phyloP scores from a whole-genome alignment of 2,797 vertebrate species.

The Nothura maculosa region DNA sequence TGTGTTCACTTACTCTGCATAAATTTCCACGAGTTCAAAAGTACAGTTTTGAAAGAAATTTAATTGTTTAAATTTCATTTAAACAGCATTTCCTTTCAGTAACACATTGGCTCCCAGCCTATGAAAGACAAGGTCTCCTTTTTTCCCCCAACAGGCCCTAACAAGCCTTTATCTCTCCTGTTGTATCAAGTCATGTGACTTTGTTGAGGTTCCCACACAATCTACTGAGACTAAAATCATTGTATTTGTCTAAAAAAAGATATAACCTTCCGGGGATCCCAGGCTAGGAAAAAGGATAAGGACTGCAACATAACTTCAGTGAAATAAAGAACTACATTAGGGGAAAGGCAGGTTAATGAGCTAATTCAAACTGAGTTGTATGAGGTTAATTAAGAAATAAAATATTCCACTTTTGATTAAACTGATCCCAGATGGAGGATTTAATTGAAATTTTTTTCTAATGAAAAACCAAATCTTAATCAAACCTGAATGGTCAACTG shows the following conservation, averaged over 20 bases:
- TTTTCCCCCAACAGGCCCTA: constrained; percentile 17
- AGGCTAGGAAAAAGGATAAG: background rate
- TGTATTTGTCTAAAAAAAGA: constrained; percentile 47
- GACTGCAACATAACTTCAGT: background rate
- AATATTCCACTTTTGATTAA: constrained; percentile 50
- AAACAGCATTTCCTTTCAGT: constrained; percentile 63
- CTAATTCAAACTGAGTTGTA: background rate
- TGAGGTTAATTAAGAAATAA: constrained; percentile 38
- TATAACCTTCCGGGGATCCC: background rate
- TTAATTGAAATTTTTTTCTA: background rate
- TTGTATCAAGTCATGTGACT: constrained; percentile 50
- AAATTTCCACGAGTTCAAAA: constrained; percentile 54
- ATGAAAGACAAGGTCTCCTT: constrained; percentile 40
- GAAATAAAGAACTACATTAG: background rate
- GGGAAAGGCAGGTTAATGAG: constrained; percentile 40
- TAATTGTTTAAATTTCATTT: constrained; percentile 64
- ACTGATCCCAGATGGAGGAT: background rate
- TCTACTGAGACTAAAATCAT: constrained; percentile 40
- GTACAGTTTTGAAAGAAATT: constrained; percentile 65
- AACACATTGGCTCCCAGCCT: constrained; percentile 58
- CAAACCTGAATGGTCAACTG: background rate
- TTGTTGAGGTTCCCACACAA: constrained; percentile 37
- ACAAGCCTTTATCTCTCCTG: constrained; percentile 54
- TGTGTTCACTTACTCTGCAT: constrained; percentile 44
- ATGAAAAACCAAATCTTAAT: background rate